Base-by-base conservation (phyloP, 2,113 vertebrate genomes). In the Phalacrocorax pelagicus region DNA sequence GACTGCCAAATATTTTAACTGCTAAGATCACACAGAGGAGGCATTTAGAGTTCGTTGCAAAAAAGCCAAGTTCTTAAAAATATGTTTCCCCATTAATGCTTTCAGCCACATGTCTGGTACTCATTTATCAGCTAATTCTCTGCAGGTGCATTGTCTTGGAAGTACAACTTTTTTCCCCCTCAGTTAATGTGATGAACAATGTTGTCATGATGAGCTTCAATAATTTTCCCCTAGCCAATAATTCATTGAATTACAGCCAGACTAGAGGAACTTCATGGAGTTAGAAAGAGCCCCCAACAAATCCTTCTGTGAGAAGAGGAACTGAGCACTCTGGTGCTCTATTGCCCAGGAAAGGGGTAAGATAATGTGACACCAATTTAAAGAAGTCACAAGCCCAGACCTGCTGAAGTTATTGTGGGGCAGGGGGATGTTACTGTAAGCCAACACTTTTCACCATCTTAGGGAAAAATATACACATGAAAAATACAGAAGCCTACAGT, bases 41-140 rank as follows among this genome's bases (percentile, higher is more conserved):
- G 9, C 29, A 77, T 92, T 86, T 85, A 58, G 62, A 46, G 30
- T 67, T 83, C 44, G 19, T 66, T 82, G 71, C 52, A 81, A 57
- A 91, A 86, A 57, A 11, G 4, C 13, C 46, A 52, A 92, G 59
- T 80, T 86, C 42, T 24, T 24, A 90, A 85, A 84, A 87, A 75
- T 55, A 11, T 15, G 16, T 19, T 69, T 77, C 27, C 42, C 46
- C 18, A 19, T 75, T 34, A 81, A 81, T 49, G 40, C 57, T 12
- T 51, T 77, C 62, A 52, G 29, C 20, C 40, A 61, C 27, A 4
- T 47, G 81, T 66, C 66, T 51, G 22, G 54, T 78, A 65, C 70
- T 81, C 46, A 55, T 95, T 95, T 93, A 72, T 90, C 86, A 78
- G 88, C 59, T 89, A 90, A 85, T 96, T 96, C 96, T 92, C 81